phyloP scores from a whole-genome alignment of 1,140 invertebrate genomes.

The Oedothorax gibbosus region DNA sequence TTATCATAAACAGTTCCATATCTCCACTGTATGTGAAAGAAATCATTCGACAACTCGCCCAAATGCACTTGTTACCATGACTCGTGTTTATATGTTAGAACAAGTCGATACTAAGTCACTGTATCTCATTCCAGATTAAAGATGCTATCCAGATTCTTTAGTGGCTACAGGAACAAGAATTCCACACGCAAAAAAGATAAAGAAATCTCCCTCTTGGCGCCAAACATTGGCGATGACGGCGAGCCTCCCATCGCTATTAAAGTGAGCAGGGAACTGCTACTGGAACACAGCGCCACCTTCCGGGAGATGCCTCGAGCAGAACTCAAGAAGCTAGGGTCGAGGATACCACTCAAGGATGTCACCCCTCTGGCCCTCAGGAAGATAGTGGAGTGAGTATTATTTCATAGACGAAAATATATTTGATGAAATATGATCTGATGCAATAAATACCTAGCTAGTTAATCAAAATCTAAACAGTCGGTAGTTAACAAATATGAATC shows the following conservation, averaged over 20 bases:
- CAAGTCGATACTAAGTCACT: too few relatives aligned
- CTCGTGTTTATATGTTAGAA: too few relatives aligned
- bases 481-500: background rate
- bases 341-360: background rate
- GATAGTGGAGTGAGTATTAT: constrained; percentile 5
- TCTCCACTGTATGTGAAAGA: too few relatives aligned
- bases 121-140: too few relatives aligned
- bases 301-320: background rate
- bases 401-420: background rate
- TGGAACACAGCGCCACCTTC: constrained; percentile 7
- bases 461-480: background rate
- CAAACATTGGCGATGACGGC: background rate
- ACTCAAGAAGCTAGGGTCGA: background rate
- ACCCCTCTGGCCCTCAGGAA: background rate
- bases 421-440: background rate
- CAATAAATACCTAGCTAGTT: background rate
- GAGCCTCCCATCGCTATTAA: background rate
- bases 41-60: too few relatives aligned
- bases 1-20: too few relatives aligned
- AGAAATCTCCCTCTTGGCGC: background rate
- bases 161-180: constrained; percentile 1
- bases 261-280: background rate
- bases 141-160: too few relatives aligned
- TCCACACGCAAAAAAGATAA: constrained; percentile 2
- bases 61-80: too few relatives aligned